Evolutionary conservation across 2,113 vertebrate genomes (phyloP).

Genomic region (Albula goreensis): DNA sequence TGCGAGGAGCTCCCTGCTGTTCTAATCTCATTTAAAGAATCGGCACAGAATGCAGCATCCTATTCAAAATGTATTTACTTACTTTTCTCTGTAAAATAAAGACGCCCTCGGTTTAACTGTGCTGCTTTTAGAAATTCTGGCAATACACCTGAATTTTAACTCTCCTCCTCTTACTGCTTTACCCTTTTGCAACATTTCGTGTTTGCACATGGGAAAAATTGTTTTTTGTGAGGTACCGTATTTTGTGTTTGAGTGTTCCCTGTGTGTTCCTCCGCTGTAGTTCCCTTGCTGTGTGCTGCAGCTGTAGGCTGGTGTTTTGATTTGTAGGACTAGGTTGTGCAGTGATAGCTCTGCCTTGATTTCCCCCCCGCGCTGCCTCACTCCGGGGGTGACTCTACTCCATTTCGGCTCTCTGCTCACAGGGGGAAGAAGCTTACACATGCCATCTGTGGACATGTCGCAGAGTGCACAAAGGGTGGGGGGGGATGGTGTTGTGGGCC

Average conservation of each 20-base stretch:
- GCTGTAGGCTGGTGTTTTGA: background rate
- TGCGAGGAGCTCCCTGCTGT: background rate
- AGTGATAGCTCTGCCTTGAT: background rate
- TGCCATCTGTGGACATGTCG: no score
- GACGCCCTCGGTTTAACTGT: background rate
- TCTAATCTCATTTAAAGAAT: background rate
- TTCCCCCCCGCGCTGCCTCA: no score
- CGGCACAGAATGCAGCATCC: background rate
- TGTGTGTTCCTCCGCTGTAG: no score
- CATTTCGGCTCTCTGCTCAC: background rate
- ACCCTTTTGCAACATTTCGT: background rate
- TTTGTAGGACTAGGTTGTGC: background rate
- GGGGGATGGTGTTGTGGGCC: background rate
- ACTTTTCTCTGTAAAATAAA: background rate
- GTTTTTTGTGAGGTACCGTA: background rate
- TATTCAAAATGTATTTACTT: background rate
- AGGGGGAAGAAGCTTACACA: background rate
- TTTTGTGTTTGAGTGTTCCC: background rate
- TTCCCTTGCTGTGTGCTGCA: background rate
- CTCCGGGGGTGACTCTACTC: no score
- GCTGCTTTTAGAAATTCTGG: background rate
- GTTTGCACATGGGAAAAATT: background rate
- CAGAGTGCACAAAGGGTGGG: background rate
- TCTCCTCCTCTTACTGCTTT: no score
- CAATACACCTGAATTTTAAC: background rate